A percentile compares a stretch with the other conserved stretches of the same genome.
Conservation (phyloP, 2,888 invertebrate genomes). For the Agrochola circellaris region DNA sequence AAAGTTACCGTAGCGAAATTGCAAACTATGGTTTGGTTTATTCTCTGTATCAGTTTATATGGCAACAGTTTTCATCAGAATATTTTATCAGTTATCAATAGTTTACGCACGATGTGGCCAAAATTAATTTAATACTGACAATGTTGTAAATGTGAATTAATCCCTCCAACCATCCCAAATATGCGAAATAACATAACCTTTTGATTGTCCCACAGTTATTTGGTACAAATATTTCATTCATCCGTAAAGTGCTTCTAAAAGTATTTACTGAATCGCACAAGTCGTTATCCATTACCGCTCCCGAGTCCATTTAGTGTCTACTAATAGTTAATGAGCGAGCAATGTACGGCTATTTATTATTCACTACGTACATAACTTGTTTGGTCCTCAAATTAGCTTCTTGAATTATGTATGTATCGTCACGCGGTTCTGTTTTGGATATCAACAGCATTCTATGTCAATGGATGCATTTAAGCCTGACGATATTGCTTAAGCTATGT, state of each 20-base stretch:
- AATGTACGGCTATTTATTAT: slow-evolving; percentile 54
- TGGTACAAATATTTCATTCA: slow-evolving; percentile 13
- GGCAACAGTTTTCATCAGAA: slow-evolving; percentile 15
- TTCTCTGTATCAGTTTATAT: background rate
- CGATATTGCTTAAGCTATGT: background rate
- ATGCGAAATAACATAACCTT: background rate
- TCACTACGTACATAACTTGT: slow-evolving; percentile 48
- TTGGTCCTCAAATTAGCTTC: slow-evolving; percentile 42
- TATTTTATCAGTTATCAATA: slow-evolving; percentile 1
- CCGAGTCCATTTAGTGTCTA: slow-evolving; percentile 43
- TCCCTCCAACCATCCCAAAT: slow-evolving; percentile 5
- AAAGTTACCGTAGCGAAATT: background rate
- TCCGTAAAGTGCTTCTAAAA: slow-evolving; percentile 26
- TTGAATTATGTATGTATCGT: slow-evolving; percentile 46
- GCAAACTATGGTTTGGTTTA: slow-evolving; percentile 1
- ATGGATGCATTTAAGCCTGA: slow-evolving; percentile 1
- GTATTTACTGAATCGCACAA: slow-evolving; percentile 26
- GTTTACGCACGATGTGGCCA: background rate
- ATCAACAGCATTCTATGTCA: slow-evolving; percentile 30
- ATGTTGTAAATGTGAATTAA: slow-evolving; percentile 6
- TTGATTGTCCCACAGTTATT: slow-evolving; percentile 5
- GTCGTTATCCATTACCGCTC: slow-evolving; percentile 50
- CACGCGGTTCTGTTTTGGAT: slow-evolving; percentile 24
- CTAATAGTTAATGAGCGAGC: slow-evolving; percentile 58
- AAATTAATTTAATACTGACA: background rate